Evolutionary conservation across 92 coral and sea anemone species (phyloP), one percentile per base, ranked within the genome.

Genomic region (Pocillopora grandis): DNA sequence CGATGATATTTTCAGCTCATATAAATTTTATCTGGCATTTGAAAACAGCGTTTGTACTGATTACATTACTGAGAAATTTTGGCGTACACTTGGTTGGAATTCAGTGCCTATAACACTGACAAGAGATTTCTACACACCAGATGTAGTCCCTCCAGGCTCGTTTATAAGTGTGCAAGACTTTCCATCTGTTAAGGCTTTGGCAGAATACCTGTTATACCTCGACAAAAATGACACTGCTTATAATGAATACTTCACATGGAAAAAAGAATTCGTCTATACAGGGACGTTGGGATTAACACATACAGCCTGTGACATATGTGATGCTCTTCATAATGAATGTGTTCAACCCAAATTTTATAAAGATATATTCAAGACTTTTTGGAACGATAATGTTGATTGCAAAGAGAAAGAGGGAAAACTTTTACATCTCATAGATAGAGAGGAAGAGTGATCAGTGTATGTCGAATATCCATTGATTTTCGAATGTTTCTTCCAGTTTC

Each of bases 31-130:
- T 36, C 78, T 90, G 60, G 88, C 93, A 23, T 90, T 90, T 75
- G 93, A 90, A 76, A 90, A 90, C 48, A 66, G 72, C 7, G 64
- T 60, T 11, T 90, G 91, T 35, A 55, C 67, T 12, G 90, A 90
- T 55, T 90, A 90, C 35, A 76, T 90, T 16, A 87, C 93, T 5
- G 91, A 90, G 74, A 90, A 90, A 70, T 90, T 85, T 37, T 90
- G 91, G 93, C 33, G 20, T 1, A 64, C 83, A 9, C 59, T 90
- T 17, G 64, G 55, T 12, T 61, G 84, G 63, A 79, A 74, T 1
- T 13, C 83, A 3, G 77, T 84, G 1, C 93, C 93, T 1, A 62
- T 90, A n/a, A 90, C 87, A 18, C 57, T 90, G 58, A 82, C 81
- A 12, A 86, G 78, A 19, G 90, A 84, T 17, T 87, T 70, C 20